A percentile compares a stretch with the other conserved stretches of the same genome.
phyloP scores from a whole-genome alignment of 1,140 invertebrate genomes.

The Drusus annulatus region DNA sequence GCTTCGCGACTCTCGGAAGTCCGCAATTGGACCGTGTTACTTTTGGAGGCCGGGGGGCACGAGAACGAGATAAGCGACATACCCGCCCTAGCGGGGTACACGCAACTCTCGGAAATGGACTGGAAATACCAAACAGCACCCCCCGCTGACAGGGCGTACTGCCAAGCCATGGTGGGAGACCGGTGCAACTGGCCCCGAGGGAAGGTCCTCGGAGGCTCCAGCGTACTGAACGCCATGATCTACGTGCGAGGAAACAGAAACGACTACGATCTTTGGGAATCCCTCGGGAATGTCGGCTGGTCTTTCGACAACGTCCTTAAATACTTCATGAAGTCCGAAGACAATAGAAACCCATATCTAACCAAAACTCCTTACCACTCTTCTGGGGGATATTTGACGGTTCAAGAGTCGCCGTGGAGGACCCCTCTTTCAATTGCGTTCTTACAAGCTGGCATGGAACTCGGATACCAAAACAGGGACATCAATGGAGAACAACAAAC shows the following conservation, averaged over 20 bases:
- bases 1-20: constrained; percentile 90
- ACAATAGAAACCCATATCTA: constrained; percentile 87
- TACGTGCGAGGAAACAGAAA: constrained; percentile 93
- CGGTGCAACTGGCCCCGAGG: constrained; percentile 91
- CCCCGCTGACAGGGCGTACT: constrained; percentile 81
- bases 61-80: constrained; percentile 87
- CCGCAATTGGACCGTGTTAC: constrained; percentile 83
- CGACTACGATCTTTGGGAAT: constrained; percentile 95
- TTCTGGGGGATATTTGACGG: constrained; percentile 85
- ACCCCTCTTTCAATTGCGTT: constrained; percentile 87
- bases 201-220: constrained; percentile 93
- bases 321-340: constrained; percentile 92
- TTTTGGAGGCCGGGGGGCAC: constrained; percentile 88
- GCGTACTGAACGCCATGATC: constrained; percentile 95
- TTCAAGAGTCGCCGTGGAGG: constrained; percentile 87
- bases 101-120: constrained; percentile 86
- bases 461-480: constrained; percentile 86
- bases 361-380: constrained; percentile 82
- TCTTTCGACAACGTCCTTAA: constrained; percentile 89
- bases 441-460: constrained; percentile 83
- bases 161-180: constrained; percentile 86
- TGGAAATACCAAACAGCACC: constrained; percentile 95
- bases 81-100: constrained; percentile 82
- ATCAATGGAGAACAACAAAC: constrained; percentile 88
- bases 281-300: constrained; percentile 91